phyloP scores from a whole-genome alignment of 2,113 vertebrate species.

The Sinocyclocheilus anophthalmus region DNA sequence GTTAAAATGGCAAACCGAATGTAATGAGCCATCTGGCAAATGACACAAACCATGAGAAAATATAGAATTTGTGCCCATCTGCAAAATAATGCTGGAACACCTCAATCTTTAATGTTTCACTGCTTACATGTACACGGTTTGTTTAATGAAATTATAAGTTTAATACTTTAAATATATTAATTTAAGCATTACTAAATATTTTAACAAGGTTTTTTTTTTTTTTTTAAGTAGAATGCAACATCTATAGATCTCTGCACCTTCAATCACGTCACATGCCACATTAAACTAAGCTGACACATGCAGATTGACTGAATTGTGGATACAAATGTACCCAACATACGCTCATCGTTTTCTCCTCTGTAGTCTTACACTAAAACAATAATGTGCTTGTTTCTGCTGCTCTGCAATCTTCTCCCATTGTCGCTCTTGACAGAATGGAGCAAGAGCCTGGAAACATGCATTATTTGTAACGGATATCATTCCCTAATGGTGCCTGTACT shows the following conservation, averaged over 20 bases:
- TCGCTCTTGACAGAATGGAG: conserved; percentile 64
- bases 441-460: conserved; percentile 73
- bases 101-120: not conserved
- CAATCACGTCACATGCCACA: not conserved
- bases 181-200: conserved; percentile 5
- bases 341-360: not conserved
- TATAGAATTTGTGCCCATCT: not conserved
- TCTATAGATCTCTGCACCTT: not conserved
- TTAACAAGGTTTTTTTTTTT: not conserved
- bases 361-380: not conserved
- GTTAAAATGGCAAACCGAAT: conserved; percentile 38
- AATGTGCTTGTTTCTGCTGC: conserved; percentile 16
- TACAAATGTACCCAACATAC: not conserved
- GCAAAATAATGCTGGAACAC: not conserved
- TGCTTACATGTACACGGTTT: not conserved
- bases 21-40: conserved; percentile 41
- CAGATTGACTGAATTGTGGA: not conserved
- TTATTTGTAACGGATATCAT: conserved; percentile 78
- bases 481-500: too few relatives aligned
- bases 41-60: conserved; percentile 7
- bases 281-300: not conserved
- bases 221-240: not conserved
- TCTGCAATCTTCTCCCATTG: conserved; percentile 14
- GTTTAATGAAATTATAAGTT: not conserved
- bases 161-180: not conserved